Evolutionary conservation across 64 coral and sea anemone species (phyloP).

Genomic region (Exaiptasia diaphana): DNA sequence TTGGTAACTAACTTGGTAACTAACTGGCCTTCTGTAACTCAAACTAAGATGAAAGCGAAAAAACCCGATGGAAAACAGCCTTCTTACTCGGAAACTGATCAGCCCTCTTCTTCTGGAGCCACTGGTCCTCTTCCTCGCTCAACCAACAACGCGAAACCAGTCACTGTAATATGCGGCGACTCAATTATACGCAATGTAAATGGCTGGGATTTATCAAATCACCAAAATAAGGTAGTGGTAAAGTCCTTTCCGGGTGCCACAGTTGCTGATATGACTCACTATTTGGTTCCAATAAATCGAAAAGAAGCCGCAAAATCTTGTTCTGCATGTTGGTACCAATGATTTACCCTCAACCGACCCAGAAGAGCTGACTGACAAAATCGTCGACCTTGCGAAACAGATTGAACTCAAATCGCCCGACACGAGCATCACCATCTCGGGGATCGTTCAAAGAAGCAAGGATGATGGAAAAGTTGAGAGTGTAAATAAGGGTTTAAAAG

Average conservation of each 20-base stretch:
- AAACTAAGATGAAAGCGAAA: no score
- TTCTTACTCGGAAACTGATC: no score
- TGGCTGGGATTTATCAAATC: constrained; percentile 23
- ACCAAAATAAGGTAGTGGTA: not conserved
- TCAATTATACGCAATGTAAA: constrained; percentile 15
- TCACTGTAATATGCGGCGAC: constrained; percentile 10
- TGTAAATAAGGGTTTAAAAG: not conserved
- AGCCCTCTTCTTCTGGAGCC: no score
- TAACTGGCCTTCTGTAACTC: no score
- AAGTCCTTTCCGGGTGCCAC: constrained; percentile 6
- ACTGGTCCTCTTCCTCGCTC: no score
- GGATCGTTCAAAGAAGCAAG: not conserved
- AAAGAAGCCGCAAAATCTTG: not conserved
- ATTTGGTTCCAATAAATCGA: constrained; percentile 10
- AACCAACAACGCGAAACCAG: not conserved
- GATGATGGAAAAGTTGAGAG: not conserved
- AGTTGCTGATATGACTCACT: constrained; percentile 6
- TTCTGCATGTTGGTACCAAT: constrained; percentile 39
- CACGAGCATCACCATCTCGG: not conserved
- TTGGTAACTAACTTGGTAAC: no score
- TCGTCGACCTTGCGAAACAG: not conserved
- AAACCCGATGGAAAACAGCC: not conserved
- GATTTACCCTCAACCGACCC: not conserved
- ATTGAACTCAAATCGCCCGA: not conserved
- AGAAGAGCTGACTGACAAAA: not conserved